phyloP scores from a whole-genome alignment of 1,140 invertebrate species.

The Tetragnatha versicolor region DNA sequence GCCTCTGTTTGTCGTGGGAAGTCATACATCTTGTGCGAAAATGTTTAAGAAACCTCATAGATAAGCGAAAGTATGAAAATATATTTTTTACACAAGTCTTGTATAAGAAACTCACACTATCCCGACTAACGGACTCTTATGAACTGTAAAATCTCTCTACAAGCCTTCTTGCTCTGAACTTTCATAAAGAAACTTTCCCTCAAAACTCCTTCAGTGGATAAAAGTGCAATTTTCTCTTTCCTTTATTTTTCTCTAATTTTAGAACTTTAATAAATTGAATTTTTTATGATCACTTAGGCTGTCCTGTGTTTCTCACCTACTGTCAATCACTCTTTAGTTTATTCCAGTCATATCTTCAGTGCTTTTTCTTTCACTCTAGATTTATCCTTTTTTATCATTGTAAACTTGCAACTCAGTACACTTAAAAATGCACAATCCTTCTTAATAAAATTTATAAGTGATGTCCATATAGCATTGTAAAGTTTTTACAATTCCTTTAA shows the following conservation, averaged over 20 bases:
- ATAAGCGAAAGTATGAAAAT: conserved; percentile 39
- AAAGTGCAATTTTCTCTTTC: neutral
- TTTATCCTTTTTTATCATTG: neutral
- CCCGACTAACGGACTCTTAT: no score
- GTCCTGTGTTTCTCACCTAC: conserved; percentile 8
- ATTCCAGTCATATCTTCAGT: conserved; percentile 46
- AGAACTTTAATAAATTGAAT: neutral
- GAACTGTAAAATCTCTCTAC: no score
- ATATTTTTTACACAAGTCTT: no score
- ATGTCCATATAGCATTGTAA: conserved; percentile 4
- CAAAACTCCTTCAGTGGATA: neutral
- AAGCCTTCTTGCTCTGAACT: no score
- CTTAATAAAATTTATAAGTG: neutral
- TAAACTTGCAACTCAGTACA: neutral
- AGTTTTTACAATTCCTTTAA: neutral
- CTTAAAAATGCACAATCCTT: conserved; percentile 10
- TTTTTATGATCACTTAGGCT: neutral
- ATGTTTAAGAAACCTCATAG: conserved; percentile 43
- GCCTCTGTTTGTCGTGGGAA: conserved; percentile 30
- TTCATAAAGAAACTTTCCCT: neutral
- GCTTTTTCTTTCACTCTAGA: neutral
- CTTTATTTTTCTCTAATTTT: no score
- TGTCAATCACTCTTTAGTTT: conserved; percentile 41
- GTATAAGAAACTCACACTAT: no score
- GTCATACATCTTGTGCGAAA: conserved; percentile 46